Base-by-base conservation (phyloP, 1,140 invertebrate genomes). In the Zaprionus taronus region DNA sequence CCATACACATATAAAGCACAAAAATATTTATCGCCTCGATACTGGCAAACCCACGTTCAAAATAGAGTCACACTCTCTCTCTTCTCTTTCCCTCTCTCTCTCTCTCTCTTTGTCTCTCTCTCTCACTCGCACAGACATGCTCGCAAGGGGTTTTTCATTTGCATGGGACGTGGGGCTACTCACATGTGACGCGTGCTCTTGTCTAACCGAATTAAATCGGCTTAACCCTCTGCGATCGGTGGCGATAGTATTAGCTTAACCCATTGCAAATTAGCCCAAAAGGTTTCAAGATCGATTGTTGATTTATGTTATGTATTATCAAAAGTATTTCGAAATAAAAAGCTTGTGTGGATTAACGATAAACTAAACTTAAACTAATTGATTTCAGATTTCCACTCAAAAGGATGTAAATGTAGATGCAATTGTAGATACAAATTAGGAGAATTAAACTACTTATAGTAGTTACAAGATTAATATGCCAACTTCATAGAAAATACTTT, bases 111-210 rank as follows among this genome's bases (percentile, higher is more conserved):
- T 2, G n/a, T 44, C n/a, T 2, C 41, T 47, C 41, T 47, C 41
- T 20, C n/a, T 17, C 41, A 17, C 7, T 47, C n/a, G n/a, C 41
- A 17, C 6, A n/a, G 6, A 2, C 38, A n/a, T 44, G 41, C 41
- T 49, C 5, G 47, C 26, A 22, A 22, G 62, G 47, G 62, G 5
- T 28, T 36, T 24, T 63, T 57, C 58, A 80, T 80, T 80, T 74
- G 70, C 51, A 80, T 80, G 58, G 63, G 44, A 80, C 58, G 56
- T 80, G 58, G 64, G 49, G 26, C 12, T 14, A 20, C 15, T 17
- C 28, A 38, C 53, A 51, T 51, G 47, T 51, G 47, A 51, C 47
- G 53, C 22, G 38, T 22, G 65, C 24, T 68, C 26, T 20, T 20
- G n/a, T 22, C 20, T 57, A 57, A 15, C 20, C 15, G 5, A 34